Conservation (phyloP, 2,113 vertebrate genomes). For the Serilophus lunatus region DNA sequence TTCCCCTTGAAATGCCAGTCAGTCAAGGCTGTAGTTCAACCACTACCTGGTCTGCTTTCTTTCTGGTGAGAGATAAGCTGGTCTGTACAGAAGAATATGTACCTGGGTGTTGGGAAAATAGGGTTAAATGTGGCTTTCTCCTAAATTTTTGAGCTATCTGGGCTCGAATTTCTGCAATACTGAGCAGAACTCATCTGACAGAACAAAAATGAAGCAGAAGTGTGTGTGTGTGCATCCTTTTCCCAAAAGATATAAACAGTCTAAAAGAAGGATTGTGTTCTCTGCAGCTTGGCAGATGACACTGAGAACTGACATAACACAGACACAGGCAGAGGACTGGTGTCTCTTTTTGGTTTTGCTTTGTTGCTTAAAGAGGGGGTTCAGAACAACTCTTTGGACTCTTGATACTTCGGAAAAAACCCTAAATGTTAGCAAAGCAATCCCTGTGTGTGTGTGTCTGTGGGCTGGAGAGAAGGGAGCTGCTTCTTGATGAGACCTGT, state of each 20-base stretch:
- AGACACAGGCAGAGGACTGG: neutral
- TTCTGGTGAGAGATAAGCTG: neutral
- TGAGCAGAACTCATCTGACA: neutral
- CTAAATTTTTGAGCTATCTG: neutral
- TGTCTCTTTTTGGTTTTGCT: neutral
- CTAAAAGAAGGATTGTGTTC: neutral
- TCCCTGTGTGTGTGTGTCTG: neutral
- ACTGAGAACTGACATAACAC: constrained; percentile 1
- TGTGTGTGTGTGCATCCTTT: neutral
- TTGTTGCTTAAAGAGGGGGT: neutral
- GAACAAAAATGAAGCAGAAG: neutral
- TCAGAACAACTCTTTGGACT: neutral
- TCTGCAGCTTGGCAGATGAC: neutral
- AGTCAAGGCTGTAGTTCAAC: neutral
- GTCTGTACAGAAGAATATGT: neutral
- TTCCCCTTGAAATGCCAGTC: neutral
- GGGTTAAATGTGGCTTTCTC: neutral
- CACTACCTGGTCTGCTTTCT: neutral
- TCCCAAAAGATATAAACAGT: neutral
- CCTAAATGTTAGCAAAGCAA: neutral
- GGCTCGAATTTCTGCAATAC: neutral
- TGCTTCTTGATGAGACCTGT: neutral
- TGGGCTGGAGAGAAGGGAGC: neutral
- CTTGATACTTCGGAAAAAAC: neutral
- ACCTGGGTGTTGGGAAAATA: neutral